Evolutionary conservation across 2,113 vertebrate species (phyloP), one percentile per base, ranked within the genome.

Genomic region (Pygoscelis antarcticus): DNA sequence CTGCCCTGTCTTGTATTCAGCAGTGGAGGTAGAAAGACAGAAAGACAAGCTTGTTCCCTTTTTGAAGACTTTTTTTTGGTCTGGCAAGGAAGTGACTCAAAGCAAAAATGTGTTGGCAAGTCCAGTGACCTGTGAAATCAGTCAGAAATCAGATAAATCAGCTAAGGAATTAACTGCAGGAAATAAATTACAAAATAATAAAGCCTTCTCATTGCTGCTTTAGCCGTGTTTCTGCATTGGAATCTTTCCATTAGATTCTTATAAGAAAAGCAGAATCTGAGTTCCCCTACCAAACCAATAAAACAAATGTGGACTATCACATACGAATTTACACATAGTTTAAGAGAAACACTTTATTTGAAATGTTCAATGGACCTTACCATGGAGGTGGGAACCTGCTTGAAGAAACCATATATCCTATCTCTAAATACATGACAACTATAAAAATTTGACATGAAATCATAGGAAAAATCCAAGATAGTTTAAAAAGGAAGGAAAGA

Each of bases 61-160:
- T 79, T 23, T 66, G 30, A 77, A 68, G 49, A 16, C 13, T n/a
- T 70, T 36, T 74, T 30, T 51, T 55, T 44, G 34, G 11, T 52
- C 23, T 72, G 36, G 23, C n/a, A 85, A 65, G 40, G 62, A 89
- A 80, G 40, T 80, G 38, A 77, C 46, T 90, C 36, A 65, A 55
- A 87, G 36, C 4, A 89, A 84, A 93, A 91, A 96, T 21, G 47
- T 47, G 15, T 42, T 85, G 75, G 40, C 68, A 80, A 76, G 42
- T 60, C 46, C 46, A 93, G 23, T 69, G 75, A 65, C 52, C 16
- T 52, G 69, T 93, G 77, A 81, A 91, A 91, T 92, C 36, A 60
- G 75, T 77, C 66, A 91, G 77, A 84, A 83, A 90, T 96, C 69
- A 47, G 69, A 87, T 54, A 71, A 79, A 96, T 70, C 47, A 64